A percentile compares a stretch with the other conserved stretches of the same genome.
These are phyloP conservation scores for Sorex araneus DNA, from an alignment of 2,113 vertebrate genomes.

Conservation along the genomic window DNA sequence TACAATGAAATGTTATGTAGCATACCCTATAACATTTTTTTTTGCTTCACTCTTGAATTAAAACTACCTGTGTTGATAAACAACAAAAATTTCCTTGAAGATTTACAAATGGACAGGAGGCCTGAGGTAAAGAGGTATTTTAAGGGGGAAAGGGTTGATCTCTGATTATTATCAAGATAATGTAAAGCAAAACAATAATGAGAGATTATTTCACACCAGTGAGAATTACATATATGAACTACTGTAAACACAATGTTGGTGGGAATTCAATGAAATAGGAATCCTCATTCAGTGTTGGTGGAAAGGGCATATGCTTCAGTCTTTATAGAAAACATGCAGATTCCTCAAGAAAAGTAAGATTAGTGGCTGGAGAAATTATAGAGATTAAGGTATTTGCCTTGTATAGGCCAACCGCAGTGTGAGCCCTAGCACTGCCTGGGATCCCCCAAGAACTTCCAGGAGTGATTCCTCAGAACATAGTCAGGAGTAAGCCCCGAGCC, in stretches of 20 bases:
- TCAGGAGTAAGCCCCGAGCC: too few relatives aligned
- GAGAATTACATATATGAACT: not conserved
- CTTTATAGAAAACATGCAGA: not conserved
- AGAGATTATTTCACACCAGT: not conserved
- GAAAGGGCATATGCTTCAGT: not conserved
- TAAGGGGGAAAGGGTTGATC: not conserved
- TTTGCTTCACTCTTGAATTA: slow-evolving; percentile 15
- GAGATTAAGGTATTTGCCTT: too few relatives aligned
- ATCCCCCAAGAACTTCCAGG: too few relatives aligned
- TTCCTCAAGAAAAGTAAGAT: not conserved
- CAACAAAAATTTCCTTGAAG: not conserved
- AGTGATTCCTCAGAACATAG: too few relatives aligned
- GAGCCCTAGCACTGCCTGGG: too few relatives aligned
- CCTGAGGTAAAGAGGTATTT: too few relatives aligned
- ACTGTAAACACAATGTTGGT: not conserved
- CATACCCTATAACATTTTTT: not conserved
- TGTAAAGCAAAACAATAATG: too few relatives aligned
- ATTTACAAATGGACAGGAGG: too few relatives aligned
- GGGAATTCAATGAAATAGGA: not conserved
- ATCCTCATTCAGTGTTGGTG: not conserved
- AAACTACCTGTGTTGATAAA: not conserved
- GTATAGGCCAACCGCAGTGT: too few relatives aligned
- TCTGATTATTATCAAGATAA: too few relatives aligned
- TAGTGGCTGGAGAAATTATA: too few relatives aligned
- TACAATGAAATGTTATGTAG: not conserved